Evolutionary conservation across 2,113 vertebrate genomes (phyloP).

Genomic region (Carassius carassius): DNA sequence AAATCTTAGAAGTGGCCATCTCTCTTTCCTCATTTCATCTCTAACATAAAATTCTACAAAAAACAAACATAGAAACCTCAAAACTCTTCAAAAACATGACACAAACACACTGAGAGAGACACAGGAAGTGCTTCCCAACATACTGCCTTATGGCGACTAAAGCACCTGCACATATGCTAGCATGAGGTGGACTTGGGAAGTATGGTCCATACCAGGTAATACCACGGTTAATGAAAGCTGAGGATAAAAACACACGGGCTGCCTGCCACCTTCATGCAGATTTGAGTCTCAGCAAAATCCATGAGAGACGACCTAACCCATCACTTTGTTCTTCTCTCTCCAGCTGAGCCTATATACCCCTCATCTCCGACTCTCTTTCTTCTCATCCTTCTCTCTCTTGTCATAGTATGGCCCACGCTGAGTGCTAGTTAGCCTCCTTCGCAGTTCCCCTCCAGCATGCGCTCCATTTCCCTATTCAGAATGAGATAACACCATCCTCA

Average conservation of each 20-base stretch:
- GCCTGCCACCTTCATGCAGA: constrained; percentile 33
- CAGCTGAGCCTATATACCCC: constrained; percentile 28
- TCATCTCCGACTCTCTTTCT: constrained; percentile 24
- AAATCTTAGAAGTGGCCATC: neutral
- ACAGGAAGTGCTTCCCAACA: neutral
- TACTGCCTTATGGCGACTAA: constrained; percentile 27
- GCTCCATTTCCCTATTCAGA: constrained; percentile 6
- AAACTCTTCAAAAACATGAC: neutral
- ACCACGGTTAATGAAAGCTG: constrained; percentile 49
- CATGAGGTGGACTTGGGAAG: constrained; percentile 43
- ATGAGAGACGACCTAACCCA: constrained; percentile 29
- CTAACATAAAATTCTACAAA: neutral
- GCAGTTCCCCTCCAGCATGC: neutral
- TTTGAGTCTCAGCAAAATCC: constrained; percentile 24
- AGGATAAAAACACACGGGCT: constrained; percentile 46
- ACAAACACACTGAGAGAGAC: no score
- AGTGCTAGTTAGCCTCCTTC: constrained; percentile 30
- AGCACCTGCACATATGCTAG: constrained; percentile 54
- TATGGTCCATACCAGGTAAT: constrained; percentile 50
- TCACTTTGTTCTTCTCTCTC: constrained; percentile 35
- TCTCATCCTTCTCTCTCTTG: constrained; percentile 5
- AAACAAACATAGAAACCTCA: neutral
- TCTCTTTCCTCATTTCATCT: neutral
- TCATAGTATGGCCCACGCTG: constrained; percentile 22
- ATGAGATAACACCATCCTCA: neutral